Evolutionary conservation across 2,113 vertebrate genomes (phyloP).

Genomic region (Hippocampus barbouri): DNA sequence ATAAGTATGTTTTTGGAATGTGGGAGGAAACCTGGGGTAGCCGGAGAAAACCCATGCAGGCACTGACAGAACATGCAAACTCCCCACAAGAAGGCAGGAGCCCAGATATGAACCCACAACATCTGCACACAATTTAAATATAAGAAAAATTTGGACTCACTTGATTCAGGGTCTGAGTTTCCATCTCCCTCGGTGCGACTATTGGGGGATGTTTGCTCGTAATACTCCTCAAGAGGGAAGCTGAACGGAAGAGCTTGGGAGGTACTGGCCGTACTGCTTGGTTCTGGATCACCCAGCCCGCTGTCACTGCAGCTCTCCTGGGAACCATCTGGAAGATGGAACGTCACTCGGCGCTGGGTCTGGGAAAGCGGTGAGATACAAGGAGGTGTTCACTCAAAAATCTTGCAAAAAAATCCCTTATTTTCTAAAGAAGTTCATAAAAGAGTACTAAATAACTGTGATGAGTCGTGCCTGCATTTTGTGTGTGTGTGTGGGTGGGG

Average conservation of each 20-base stretch:
- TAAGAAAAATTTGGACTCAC: conserved; percentile 74
- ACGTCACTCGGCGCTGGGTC: conserved; percentile 92
- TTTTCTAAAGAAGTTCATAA: neutral
- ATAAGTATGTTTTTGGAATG: too few relatives aligned
- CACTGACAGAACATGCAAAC: too few relatives aligned
- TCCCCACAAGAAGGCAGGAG: too few relatives aligned
- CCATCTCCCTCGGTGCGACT: conserved; percentile 95
- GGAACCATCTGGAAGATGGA: conserved; percentile 93
- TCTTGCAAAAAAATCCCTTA: neutral
- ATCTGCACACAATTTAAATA: neutral
- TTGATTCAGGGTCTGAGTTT: conserved; percentile 96
- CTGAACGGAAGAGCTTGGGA: conserved; percentile 83
- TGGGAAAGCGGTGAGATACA: conserved; percentile 39
- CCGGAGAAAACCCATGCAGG: too few relatives aligned
- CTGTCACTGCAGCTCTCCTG: conserved; percentile 93
- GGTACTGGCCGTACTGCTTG: conserved; percentile 71
- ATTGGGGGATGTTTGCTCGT: conserved; percentile 85
- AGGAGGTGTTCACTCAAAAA: neutral
- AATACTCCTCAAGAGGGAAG: conserved; percentile 89
- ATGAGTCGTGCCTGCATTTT: neutral
- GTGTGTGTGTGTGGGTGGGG: too few relatives aligned
- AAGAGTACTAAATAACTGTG: neutral
- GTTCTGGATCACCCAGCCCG: conserved; percentile 83
- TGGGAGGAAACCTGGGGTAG: too few relatives aligned
- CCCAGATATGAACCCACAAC: too few relatives aligned